phyloP scores from a whole-genome alignment of 1,140 invertebrate genomes.

The Trichomalopsis sarcophagae region DNA sequence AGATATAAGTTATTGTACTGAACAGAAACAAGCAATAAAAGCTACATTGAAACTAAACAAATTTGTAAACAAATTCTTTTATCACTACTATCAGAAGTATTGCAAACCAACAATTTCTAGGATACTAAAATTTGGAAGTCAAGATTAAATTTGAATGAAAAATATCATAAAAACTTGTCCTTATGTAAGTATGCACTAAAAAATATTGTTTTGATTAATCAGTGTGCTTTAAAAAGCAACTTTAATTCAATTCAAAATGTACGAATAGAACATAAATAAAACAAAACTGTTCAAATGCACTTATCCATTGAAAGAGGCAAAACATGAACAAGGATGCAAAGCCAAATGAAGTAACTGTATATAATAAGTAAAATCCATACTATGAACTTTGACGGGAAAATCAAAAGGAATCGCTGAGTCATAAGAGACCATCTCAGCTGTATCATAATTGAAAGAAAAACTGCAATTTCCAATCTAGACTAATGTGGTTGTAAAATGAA shows the following conservation, averaged over 20 bases:
- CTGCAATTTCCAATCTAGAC: neutral
- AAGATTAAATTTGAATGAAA: too few relatives aligned
- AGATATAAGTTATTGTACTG: neutral
- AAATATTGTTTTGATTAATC: neutral
- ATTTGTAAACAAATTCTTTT: neutral
- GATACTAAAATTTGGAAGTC: too few relatives aligned
- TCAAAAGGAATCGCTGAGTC: slow-evolving; percentile 21
- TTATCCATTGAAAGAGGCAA: too few relatives aligned
- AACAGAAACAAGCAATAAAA: too few relatives aligned
- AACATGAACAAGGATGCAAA: neutral
- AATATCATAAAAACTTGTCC: too few relatives aligned
- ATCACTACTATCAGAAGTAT: too few relatives aligned
- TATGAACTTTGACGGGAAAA: neutral
- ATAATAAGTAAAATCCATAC: neutral
- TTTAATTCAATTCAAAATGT: neutral
- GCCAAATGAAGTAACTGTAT: neutral
- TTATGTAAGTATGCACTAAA: too few relatives aligned
- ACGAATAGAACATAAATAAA: too few relatives aligned
- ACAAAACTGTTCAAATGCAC: too few relatives aligned
- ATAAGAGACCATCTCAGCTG: neutral
- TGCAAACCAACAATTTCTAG: too few relatives aligned
- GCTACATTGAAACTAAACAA: neutral
- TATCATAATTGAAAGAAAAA: neutral
- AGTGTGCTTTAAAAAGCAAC: neutral
- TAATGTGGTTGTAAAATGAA: neutral